Evolutionary conservation across 2,113 vertebrate genomes (phyloP), one percentile per base, ranked within the genome.

Genomic region (Myotis lucifugus): DNA sequence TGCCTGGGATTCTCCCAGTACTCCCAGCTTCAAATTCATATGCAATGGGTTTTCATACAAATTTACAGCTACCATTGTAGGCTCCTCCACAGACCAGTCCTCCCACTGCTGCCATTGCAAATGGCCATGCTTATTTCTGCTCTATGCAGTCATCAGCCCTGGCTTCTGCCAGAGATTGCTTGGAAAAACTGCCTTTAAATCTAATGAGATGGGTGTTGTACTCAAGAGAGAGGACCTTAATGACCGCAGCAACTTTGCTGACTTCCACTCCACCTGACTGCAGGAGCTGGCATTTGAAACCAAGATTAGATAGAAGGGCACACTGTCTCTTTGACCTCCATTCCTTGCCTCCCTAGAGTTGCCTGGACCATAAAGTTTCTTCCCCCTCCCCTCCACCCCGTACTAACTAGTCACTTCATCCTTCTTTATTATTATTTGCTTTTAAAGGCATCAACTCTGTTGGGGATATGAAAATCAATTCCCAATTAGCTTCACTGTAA

Each of bases 391-490:
- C 25, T 73, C 85, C 32, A 88, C 6, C 32, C 67, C n/a, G 61
- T 17, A 64, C 59, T 84, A 54, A 91, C 23, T 14, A 56, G 46
- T 73, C 54, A n/a, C 56, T 25, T 90, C 12, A 61, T 4, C 83
- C 66, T 4, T 46, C 83, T 61, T 91, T 86, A 48, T 74, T 86
- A 48, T 74, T 89, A 76, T 72, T 93, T 94, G 59, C 73, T 85
- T 42, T 93, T 91, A 79, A 78, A 96, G 1, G 12, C 42, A 14
- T 50, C 74, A 74, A 52, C 3, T 93, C 92, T 81, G 15, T 50
- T 25, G 88, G 29, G 27, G 21, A 91, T 64, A 54, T 93, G 56
- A 88, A 91, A 96, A 97, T 87, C 88, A 95, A 96, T 95, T 95
- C 67, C 27, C 52, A 17, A 0, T 77, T 74, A 72, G 32, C 79